These are phyloP conservation scores for Oncorhynchus tshawytscha DNA, from an alignment of 2,113 vertebrate genomes.

Conservation along the genomic window DNA sequence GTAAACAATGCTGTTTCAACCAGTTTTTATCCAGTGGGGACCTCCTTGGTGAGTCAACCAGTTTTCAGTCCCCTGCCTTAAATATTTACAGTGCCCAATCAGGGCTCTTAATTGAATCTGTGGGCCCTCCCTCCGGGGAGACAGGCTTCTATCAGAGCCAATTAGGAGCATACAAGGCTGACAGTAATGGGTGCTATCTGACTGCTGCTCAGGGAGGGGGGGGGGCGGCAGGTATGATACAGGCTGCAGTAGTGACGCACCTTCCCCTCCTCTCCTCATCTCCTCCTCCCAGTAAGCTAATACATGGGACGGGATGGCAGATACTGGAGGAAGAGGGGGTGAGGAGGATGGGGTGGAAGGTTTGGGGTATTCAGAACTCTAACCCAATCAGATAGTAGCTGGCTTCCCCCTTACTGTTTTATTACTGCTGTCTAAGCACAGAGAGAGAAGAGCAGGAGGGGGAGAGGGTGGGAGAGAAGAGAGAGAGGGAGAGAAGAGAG, in stretches of 20 bases:
- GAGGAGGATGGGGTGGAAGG: conserved; percentile 30
- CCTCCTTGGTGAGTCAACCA: conserved; percentile 20
- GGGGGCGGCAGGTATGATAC: neutral
- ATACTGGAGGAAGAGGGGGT: conserved; percentile 11
- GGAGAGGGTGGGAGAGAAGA: neutral
- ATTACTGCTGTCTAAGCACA: conserved; percentile 5
- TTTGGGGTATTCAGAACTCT: conserved; percentile 20
- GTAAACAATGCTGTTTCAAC: too few species aligned
- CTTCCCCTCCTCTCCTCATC: neutral
- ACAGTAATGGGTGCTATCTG: conserved; percentile 76
- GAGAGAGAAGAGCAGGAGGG: conserved; percentile 17
- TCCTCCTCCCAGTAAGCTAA: neutral
- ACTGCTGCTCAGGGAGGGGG: conserved; percentile 36
- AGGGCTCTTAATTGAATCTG: conserved; percentile 69
- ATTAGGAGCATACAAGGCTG: conserved; percentile 73
- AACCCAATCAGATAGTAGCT: conserved; percentile 44
- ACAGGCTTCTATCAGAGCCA: conserved; percentile 68
- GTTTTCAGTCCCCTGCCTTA: conserved; percentile 56
- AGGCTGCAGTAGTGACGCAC: neutral
- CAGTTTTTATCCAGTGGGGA: too few species aligned
- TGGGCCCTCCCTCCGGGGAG: conserved; percentile 58
- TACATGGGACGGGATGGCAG: neutral
- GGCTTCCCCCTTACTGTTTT: neutral
- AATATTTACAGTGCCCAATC: conserved; percentile 75
- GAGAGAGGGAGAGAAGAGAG: neutral